Base-by-base conservation (phyloP, 2,888 invertebrate species). In the Drosophila lutescens region DNA sequence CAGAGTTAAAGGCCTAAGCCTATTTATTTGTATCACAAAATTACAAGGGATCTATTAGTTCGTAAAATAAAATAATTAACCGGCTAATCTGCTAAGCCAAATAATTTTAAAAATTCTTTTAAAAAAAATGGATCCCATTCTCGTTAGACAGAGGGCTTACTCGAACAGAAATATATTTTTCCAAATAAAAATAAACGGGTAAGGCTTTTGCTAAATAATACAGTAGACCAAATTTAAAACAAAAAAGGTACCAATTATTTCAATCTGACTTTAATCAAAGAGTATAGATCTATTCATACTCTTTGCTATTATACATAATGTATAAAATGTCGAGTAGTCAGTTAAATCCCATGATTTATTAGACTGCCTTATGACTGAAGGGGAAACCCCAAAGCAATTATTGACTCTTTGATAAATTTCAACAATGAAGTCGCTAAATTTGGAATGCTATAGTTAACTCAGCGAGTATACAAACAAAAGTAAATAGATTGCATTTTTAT, bases 271-370 rank as follows among this genome's bases (percentile, higher is more conserved):
- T 4, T 17, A 5, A 26, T 26, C 26, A 26, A 26, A 26, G 26
- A 4, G 26, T 26, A 26, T 4, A 26, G 26, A 26, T 26, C 5
- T 26, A 26, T 26, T 26, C 26, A 26, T 26, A 26, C 26, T 26
- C 26, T 5, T 26, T 26, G 26, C 8, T 9, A 4, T 17, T 15
- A 57, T 17, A n/a, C 13, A 32, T 40, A 23, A 65, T 23, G 32
- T 41, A 40, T 36, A 17, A 50, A 13, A 36, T 46, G 36, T 41
- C n/a, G 10, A 17, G 4, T n/a, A 32, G 55, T 63, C 40, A 65
- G 13, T 40, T 7, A 23, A 65, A 49, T 41, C 63, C 36, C 41
- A 66, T 63, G 62, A 63, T 66, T 49, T 66, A 66, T 63, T 43
- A 49, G 41, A 49, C 26, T 41, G 41, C n/a, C 62, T 20, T 66